Conservation (phyloP, 1,140 invertebrate genomes). For the Diorhabda sublineata region DNA sequence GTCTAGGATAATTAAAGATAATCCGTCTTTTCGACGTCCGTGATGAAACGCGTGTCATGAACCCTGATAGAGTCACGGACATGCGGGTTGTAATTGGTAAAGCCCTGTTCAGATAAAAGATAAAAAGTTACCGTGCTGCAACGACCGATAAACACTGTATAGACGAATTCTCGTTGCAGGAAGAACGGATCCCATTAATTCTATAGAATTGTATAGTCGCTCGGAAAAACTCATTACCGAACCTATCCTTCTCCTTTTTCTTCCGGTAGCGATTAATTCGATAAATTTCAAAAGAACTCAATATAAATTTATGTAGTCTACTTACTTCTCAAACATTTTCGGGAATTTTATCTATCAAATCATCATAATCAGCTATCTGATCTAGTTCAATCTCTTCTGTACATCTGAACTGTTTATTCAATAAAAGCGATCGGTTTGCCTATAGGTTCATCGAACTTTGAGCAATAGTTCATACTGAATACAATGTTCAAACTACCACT, state of each 20-base stretch:
- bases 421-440: too few relatives aligned
- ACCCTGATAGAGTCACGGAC: constrained; percentile 31
- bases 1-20: constrained; percentile 39
- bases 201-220: constrained; percentile 3
- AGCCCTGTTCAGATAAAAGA: constrained; percentile 15
- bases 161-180: constrained; percentile 8
- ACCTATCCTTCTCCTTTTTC: not conserved
- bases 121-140: constrained; percentile 20
- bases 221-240: not conserved
- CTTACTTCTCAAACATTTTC: too few relatives aligned
- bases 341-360: too few relatives aligned
- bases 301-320: too few relatives aligned
- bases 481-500: too few relatives aligned
- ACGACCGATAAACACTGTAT: constrained; percentile 14
- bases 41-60: constrained; percentile 30
- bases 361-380: too few relatives aligned
- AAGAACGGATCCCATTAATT: constrained; percentile 6
- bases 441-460: too few relatives aligned
- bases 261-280: not conserved
- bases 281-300: not conserved
- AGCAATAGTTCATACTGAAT: too few relatives aligned
- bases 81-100: constrained; percentile 33
- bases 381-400: too few relatives aligned
- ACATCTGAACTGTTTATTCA: too few relatives aligned
- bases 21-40: constrained; percentile 33